These are phyloP conservation scores for Drosophila demipolita DNA, from an alignment of 2,888 invertebrate genomes.

Conservation along the genomic window DNA sequence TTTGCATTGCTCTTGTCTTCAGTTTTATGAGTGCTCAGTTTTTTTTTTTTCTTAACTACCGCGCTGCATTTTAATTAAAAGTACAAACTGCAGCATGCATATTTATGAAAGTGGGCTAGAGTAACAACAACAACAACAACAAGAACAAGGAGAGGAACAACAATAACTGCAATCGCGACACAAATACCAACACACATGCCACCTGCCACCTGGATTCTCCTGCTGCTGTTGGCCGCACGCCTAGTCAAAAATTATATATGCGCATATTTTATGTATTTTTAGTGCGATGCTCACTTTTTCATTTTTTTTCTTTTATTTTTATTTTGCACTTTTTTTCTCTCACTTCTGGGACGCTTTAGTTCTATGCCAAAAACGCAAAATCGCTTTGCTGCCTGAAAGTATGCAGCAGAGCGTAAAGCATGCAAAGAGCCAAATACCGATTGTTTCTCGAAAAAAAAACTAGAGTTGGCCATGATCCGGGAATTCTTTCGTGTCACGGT, in stretches of 20 bases:
- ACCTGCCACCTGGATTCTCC: constrained; percentile 29
- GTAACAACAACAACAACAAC: constrained; percentile 19
- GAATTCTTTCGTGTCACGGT: constrained; percentile 35
- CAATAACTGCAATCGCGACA: constrained; percentile 18
- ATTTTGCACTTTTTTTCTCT: constrained; percentile 19
- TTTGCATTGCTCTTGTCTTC: constrained; percentile 25
- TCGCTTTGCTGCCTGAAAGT: constrained; percentile 78
- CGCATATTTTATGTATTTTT: constrained; percentile 81
- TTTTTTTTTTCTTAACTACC: constrained; percentile 30
- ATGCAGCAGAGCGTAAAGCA: constrained; percentile 75
- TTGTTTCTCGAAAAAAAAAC: constrained; percentile 39
- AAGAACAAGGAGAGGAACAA: constrained; percentile 4
- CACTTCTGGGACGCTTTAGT: constrained; percentile 45
- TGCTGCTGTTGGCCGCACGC: constrained; percentile 66
- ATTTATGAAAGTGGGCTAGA: constrained; percentile 69
- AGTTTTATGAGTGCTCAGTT: constrained; percentile 9
- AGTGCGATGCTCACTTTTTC: constrained; percentile 65
- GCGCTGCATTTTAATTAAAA: constrained; percentile 78
- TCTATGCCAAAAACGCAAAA: constrained; percentile 72
- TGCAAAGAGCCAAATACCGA: constrained; percentile 68
- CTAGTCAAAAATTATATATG: constrained; percentile 78
- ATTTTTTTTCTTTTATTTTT: constrained; percentile 31
- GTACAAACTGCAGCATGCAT: constrained; percentile 74
- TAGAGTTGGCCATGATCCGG: constrained; percentile 33
- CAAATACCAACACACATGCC: constrained; percentile 22